Conservation (phyloP, 2,888 invertebrate genomes). For the Cartodere bifasciata region DNA sequence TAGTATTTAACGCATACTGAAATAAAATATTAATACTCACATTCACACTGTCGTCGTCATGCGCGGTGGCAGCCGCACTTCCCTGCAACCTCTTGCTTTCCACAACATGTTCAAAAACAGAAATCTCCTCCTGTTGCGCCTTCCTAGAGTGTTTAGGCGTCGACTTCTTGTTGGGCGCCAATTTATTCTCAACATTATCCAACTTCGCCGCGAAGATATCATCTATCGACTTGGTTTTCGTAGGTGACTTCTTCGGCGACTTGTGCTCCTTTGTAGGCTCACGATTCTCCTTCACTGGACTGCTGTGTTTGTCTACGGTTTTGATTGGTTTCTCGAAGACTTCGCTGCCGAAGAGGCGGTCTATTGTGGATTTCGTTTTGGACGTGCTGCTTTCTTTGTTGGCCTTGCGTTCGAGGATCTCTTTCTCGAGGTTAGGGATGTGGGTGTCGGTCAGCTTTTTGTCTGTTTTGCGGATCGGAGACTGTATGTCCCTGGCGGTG, state of each 20-base stretch:
- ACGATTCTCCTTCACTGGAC: constrained; percentile 13
- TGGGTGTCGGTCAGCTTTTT: constrained; percentile 39
- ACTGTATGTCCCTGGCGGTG: constrained; percentile 45
- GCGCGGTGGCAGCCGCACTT: too few species aligned
- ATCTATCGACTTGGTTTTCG: constrained; percentile 21
- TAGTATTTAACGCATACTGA: too few species aligned
- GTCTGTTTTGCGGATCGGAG: constrained; percentile 50
- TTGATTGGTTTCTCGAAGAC: constrained; percentile 29
- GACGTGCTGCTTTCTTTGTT: constrained; percentile 20
- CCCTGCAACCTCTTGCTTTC: too few species aligned
- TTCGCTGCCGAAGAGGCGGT: constrained; percentile 41
- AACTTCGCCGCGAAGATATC: constrained; percentile 22
- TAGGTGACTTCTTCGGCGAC: constrained; percentile 9
- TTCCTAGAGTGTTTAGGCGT: too few species aligned
- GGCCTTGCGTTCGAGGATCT: constrained; percentile 31
- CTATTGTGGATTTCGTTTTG: constrained; percentile 38
- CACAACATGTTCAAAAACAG: too few species aligned
- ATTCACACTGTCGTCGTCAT: too few species aligned
- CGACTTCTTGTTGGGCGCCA: constrained; percentile 13
- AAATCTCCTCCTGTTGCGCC: too few species aligned
- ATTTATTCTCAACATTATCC: constrained; percentile 21
- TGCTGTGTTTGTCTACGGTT: constrained; percentile 14
- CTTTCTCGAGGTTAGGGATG: constrained; percentile 31
- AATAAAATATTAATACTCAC: too few species aligned
- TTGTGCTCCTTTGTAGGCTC: constrained; percentile 15